Evolutionary conservation across 2,113 vertebrate genomes (phyloP), one percentile per base, ranked within the genome.

Genomic region (Vulpes vulpes): DNA sequence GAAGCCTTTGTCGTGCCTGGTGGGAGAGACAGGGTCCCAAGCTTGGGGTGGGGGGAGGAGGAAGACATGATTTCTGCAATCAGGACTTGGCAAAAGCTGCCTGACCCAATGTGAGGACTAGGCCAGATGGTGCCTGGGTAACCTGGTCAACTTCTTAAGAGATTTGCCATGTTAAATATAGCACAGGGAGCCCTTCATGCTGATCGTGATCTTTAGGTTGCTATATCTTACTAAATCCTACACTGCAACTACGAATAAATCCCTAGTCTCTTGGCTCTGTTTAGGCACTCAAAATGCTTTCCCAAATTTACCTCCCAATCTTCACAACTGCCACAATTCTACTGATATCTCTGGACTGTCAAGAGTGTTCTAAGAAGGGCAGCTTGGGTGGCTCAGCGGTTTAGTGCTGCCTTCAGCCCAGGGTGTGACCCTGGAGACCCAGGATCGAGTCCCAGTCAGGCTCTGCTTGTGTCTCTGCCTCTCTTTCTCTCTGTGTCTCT

Each of bases 101-200:
- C 73, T 25, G 22, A 5, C 3, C 12, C 43, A 43, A 23, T 14
- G 4, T 57, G 4, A 22, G 76, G 43, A 60, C 49, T 38, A 20
- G 30, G 38, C 32, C 88, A 76, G 74, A 76, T 32, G 27, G 71
- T 59, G 69, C 16, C 53, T 59, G 11, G 3, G 49, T 10, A 53
- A 95, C 60, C 65, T 0, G 4, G 35, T 73, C 53, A 83, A 92
- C 71, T 69, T 95, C 92, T 96, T 89, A 78, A 92, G 78, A 94
- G 93, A 93, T 73, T 73, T 93, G 67, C 15, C 15, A 30, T 65
- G 88, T 85, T 97, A 96, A 97, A 62, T 81, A 97, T 5, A 73
- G 81, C 49, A 91, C 53, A 90, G 69, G 59, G 35, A 93, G 74
- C 14, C 35, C 35, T 89, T 49, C 12, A 15, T 0, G 0, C 64